Evolutionary conservation across 2,797 vertebrate species (phyloP).

Genomic region (Cuculus canorus): DNA sequence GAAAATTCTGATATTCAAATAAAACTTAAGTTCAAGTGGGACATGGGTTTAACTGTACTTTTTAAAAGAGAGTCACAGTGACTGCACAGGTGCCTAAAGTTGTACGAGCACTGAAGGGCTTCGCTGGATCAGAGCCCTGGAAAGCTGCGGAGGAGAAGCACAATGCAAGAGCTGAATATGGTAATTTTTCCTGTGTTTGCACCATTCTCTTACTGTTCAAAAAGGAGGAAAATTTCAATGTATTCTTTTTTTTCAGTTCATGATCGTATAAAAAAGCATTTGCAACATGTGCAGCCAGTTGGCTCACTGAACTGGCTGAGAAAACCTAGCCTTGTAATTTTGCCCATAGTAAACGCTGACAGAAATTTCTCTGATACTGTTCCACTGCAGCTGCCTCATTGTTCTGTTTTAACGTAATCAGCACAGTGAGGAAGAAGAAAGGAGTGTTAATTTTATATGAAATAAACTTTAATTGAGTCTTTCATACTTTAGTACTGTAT

Average conservation of each 20-base stretch:
- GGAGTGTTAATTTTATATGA: slow-evolving; percentile 53
- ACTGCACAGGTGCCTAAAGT: neutral
- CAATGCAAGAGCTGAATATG: slow-evolving; percentile 14
- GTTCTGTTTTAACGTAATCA: slow-evolving; percentile 62
- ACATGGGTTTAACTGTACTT: neutral
- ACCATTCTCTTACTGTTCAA: slow-evolving; percentile 28
- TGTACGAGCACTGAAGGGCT: neutral
- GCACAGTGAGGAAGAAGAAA: slow-evolving; percentile 59
- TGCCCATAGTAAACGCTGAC: slow-evolving; percentile 54
- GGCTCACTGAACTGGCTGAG: slow-evolving; percentile 58
- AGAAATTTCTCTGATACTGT: slow-evolving; percentile 55
- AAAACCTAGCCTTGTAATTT: slow-evolving; percentile 62
- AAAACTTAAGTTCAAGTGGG: neutral
- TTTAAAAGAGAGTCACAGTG: neutral
- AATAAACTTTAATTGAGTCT: slow-evolving; percentile 66
- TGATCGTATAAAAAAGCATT: neutral
- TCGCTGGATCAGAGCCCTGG: neutral
- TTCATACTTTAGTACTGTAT: slow-evolving; percentile 55
- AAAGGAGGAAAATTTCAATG: slow-evolving; percentile 39
- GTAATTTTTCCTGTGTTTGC: slow-evolving; percentile 21
- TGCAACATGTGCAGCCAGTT: slow-evolving; percentile 63
- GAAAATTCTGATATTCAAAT: neutral
- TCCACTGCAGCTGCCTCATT: slow-evolving; percentile 72
- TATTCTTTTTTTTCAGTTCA: slow-evolving; percentile 24
- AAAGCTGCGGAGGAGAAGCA: slow-evolving; percentile 1